Conservation (phyloP, 2,888 invertebrate species). For the Vanessa cardui region DNA sequence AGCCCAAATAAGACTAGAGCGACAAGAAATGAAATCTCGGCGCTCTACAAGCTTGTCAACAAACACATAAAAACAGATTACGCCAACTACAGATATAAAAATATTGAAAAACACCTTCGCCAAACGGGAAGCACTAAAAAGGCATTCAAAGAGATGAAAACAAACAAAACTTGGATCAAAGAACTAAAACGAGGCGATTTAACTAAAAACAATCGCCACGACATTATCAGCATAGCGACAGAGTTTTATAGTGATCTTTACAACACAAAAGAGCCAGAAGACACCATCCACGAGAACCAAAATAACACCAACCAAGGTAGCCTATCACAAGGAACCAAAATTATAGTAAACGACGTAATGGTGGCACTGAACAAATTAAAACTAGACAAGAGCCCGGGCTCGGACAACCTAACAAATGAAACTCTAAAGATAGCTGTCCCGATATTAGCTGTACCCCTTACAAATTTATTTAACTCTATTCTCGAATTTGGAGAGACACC, state of each 20-base stretch:
- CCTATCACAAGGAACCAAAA: no score
- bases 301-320: no score
- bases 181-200: background rate
- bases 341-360: no score
- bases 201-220: background rate
- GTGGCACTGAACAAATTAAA: no score
- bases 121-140: slow-evolving; percentile 8
- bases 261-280: no score
- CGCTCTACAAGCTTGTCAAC: background rate
- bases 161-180: background rate
- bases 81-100: background rate
- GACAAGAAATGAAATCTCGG: slow-evolving; percentile 2
- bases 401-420: no score
- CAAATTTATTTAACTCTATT: background rate
- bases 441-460: no score
- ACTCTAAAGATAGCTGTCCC: no score
- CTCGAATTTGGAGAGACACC: background rate
- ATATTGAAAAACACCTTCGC: slow-evolving; percentile 6
- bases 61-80: slow-evolving; percentile 6
- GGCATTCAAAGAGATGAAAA: background rate
- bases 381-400: no score
- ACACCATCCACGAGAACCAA: no score
- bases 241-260: no score
- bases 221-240: no score
- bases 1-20: slow-evolving; percentile 9